Evolutionary conservation across 1,140 invertebrate genomes (phyloP).

Genomic region (Maniola jurtina): DNA sequence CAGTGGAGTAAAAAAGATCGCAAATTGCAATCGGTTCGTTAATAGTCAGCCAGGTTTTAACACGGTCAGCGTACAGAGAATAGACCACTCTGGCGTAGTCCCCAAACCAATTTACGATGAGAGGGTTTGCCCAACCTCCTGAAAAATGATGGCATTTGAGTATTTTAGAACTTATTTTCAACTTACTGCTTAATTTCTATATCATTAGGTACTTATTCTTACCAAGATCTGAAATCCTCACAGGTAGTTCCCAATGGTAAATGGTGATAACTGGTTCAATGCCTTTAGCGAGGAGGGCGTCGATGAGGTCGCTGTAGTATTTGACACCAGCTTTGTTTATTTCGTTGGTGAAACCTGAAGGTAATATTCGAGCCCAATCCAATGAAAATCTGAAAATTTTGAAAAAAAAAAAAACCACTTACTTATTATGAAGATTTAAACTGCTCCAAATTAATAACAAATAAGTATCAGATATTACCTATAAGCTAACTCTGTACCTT

Average conservation of each 20-base stretch:
- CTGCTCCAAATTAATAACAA: neutral
- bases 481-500: no score
- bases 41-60: constrained; percentile 29
- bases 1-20: constrained; percentile 22
- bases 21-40: constrained; percentile 26
- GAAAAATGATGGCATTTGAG: constrained; percentile 27
- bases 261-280: constrained; percentile 38
- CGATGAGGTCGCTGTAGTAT: constrained; percentile 40
- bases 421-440: neutral
- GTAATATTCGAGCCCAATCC: constrained; percentile 80
- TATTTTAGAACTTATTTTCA: no score
- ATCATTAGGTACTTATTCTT: no score
- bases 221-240: constrained; percentile 37
- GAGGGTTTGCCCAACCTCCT: constrained; percentile 65
- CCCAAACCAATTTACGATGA: constrained; percentile 19
- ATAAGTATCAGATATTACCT: no score
- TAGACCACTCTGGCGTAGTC: constrained; percentile 25
- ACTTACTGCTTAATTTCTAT: no score
- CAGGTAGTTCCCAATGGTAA: constrained; percentile 44
- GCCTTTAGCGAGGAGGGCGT: constrained; percentile 33
- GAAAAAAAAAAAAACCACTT: neutral
- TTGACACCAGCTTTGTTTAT: constrained; percentile 29
- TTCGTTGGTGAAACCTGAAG: constrained; percentile 26
- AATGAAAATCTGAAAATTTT: constrained; percentile 75
- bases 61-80: constrained; percentile 23